Conservation (phyloP, 2,797 vertebrate genomes). For the Corythornis leucogaster region DNA sequence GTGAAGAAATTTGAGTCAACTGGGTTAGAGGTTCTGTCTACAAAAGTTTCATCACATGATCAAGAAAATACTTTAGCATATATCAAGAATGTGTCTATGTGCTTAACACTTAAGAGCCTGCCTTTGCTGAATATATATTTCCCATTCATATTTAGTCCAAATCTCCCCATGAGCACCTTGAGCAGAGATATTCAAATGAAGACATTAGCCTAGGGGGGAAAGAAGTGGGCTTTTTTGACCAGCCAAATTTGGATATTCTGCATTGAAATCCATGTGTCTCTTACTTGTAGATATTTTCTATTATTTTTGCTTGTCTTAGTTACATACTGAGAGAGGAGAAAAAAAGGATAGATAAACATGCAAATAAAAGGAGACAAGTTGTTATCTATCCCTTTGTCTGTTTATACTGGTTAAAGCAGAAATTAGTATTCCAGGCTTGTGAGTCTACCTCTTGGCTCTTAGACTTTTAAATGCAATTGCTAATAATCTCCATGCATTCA, state of each 20-base stretch:
- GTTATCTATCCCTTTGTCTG: background rate
- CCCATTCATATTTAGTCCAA: background rate
- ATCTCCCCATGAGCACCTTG: background rate
- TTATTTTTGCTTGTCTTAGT: conserved; percentile 30
- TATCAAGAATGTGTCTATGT: background rate
- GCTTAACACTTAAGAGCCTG: background rate
- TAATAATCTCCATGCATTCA: conserved; percentile 72
- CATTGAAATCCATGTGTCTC: background rate
- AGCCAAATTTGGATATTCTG: background rate
- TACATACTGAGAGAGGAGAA: background rate
- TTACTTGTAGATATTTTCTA: background rate
- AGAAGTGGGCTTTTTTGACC: background rate
- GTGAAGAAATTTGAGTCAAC: background rate
- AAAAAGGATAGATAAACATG: conserved; percentile 41
- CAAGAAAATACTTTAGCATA: background rate
- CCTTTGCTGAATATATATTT: background rate
- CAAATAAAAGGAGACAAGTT: conserved; percentile 19
- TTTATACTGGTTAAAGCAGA: conserved; percentile 15
- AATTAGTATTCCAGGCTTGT: conserved; percentile 73
- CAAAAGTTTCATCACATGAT: background rate
- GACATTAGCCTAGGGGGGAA: background rate
- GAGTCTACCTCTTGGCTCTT: conserved; percentile 62
- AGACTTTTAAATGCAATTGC: conserved; percentile 75
- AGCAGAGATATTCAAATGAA: background rate
- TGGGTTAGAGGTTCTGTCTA: background rate